Percentiles rank a stretch among this genome's conserved stretches.
Conservation (phyloP, 2,888 invertebrate genomes). For the Scelioninae gen. 2 region DNA sequence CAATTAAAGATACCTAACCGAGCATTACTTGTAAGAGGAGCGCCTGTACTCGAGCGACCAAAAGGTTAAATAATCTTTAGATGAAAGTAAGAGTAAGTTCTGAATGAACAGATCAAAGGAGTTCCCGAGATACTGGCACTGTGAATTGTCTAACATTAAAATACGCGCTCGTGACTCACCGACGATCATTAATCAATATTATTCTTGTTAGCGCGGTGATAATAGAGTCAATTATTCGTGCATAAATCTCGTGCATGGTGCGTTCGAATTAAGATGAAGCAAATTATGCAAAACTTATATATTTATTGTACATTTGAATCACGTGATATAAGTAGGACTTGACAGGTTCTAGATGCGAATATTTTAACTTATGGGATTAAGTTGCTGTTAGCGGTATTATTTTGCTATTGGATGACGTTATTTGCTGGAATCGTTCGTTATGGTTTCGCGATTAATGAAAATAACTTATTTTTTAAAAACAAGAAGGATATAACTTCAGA, state of each 20-base stretch:
- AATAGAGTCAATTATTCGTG: slow-evolving; percentile 28
- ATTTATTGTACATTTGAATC: neutral
- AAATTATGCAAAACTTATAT: slow-evolving; percentile 19
- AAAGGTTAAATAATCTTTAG: slow-evolving; percentile 53
- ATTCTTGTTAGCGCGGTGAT: slow-evolving; percentile 31
- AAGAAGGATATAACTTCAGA: no score
- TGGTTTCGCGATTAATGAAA: no score
- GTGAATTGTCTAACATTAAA: slow-evolving; percentile 47
- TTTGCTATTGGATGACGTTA: no score
- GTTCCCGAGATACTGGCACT: slow-evolving; percentile 27
- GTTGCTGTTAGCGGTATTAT: no score
- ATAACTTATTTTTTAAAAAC: no score
- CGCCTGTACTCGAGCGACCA: slow-evolving; percentile 20
- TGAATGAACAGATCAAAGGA: slow-evolving; percentile 29
- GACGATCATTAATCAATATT: slow-evolving; percentile 33
- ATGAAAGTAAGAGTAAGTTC: slow-evolving; percentile 50
- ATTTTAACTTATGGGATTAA: no score
- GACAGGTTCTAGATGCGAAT: no score
- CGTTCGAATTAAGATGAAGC: neutral
- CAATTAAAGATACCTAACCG: slow-evolving; percentile 34
- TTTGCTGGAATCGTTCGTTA: no score
- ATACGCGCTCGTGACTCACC: slow-evolving; percentile 28
- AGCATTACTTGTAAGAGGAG: slow-evolving; percentile 35
- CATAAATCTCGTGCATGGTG: slow-evolving; percentile 8
- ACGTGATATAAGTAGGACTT: neutral